These are phyloP conservation scores for Pardalotus punctatus DNA, from an alignment of 2,113 vertebrate genomes.

Conservation along the genomic window DNA sequence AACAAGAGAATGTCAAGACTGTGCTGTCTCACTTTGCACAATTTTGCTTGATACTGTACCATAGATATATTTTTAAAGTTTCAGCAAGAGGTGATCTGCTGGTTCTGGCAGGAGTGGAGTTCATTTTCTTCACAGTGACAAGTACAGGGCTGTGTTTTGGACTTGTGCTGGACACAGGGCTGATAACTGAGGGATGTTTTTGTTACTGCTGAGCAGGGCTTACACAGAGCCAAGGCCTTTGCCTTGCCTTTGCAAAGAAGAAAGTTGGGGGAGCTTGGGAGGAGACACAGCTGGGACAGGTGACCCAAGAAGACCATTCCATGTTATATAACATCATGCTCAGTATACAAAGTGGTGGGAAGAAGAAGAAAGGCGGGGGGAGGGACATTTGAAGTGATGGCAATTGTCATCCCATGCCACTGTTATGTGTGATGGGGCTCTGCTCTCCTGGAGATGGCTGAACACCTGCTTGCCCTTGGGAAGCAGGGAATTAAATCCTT, in stretches of 20 bases:
- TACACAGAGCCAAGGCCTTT: background rate
- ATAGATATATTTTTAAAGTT: background rate
- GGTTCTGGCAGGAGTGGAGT: background rate
- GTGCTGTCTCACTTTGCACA: background rate
- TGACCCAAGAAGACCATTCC: background rate
- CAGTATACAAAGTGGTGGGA: background rate
- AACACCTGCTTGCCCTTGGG: background rate
- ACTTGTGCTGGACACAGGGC: background rate
- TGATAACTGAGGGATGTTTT: background rate
- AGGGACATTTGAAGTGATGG: background rate
- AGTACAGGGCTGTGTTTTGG: background rate
- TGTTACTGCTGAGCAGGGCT: too few relatives aligned
- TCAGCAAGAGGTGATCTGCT: background rate
- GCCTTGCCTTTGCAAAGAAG: too few relatives aligned
- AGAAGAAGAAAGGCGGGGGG: too few relatives aligned
- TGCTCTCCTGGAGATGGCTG: background rate
- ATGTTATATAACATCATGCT: background rate
- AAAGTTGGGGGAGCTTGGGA: background rate
- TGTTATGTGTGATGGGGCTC: accelerated
- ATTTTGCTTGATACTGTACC: background rate
- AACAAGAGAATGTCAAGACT: background rate
- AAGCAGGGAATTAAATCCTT: background rate
- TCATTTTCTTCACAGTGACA: background rate
- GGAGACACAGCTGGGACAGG: background rate
- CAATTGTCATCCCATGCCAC: background rate